Evolutionary conservation across 2,113 vertebrate genomes (phyloP), one percentile per base, ranked within the genome.

Genomic region (Phalacrocorax carbo): DNA sequence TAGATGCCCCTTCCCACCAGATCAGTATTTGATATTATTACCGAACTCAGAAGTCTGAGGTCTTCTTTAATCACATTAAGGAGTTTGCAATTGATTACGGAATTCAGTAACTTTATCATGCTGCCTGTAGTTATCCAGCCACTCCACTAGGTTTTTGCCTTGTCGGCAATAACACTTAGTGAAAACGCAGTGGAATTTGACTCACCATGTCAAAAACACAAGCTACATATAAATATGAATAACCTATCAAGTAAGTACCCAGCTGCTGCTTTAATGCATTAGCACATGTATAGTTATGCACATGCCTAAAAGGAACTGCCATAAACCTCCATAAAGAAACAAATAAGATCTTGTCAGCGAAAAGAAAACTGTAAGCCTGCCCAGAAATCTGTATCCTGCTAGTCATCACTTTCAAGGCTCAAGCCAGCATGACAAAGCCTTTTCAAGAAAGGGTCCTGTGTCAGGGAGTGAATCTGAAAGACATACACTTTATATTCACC

Each of bases 351-450:
- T 90, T 92, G 83, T 81, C 52, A 94, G 72, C 62, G 26, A 93
- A 97, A 40, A 81, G 68, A 82, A 90, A 97, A 87, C 42, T 5
- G 1, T 76, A 85, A 91, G 86, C 62, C 62, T 84, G 87, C 92
- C 62, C 93, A 96, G 87, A 96, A 95, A 96, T 86, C 77, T 83
- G 52, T 94, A 87, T 91, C 70, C 82, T 77, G 46, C 86, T 95
- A 92, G 68, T 90, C 93, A 82, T 87, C 70, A 81, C 85, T 95
- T 95, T 84, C 84, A 91, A 93, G 89, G 78, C 87, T 90, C 96
- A 94, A 95, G 70, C 70, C 73, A 94, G 84, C 93, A 95, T 94
- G 96, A 95, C 91, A 96, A 95, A 96, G 91, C 86, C 96, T 94
- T 95, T 96, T 94, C 82, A 91, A 93, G 49, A 42, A 73, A 54